Conservation (phyloP, 2,888 invertebrate genomes). For the Peribatodes rhomboidaria region DNA sequence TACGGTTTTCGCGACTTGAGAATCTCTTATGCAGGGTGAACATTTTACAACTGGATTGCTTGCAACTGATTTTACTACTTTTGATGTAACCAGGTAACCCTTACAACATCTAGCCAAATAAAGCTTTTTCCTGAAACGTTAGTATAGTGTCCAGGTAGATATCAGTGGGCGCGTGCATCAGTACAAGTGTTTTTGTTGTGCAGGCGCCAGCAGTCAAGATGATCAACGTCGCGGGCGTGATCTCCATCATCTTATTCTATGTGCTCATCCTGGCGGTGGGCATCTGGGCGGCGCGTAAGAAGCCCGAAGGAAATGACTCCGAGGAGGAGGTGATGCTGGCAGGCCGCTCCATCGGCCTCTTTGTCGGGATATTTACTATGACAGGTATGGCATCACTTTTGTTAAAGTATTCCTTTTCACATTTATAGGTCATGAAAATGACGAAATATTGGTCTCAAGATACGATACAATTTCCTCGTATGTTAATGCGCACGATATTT, state of each 20-base stretch:
- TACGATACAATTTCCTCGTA: too few relatives aligned
- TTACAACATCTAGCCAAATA: too few relatives aligned
- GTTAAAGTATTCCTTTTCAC: neutral
- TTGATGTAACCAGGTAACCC: too few relatives aligned
- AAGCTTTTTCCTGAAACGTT: neutral
- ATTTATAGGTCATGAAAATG: too few relatives aligned
- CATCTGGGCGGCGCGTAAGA: slow-evolving; percentile 98
- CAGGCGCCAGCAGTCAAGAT: slow-evolving; percentile 82
- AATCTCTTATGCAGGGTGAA: too few relatives aligned
- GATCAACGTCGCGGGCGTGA: slow-evolving; percentile 96
- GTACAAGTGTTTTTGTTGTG: neutral
- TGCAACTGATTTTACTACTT: too few relatives aligned
- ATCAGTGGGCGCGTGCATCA: too few relatives aligned
- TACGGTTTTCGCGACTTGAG: neutral
- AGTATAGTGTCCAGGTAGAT: neutral
- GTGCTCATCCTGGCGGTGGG: slow-evolving; percentile 97
- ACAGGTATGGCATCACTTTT: slow-evolving; percentile 89
- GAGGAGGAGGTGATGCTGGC: slow-evolving; percentile 99
- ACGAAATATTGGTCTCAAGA: too few relatives aligned
- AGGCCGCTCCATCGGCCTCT: slow-evolving; percentile 97
- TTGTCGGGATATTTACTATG: slow-evolving; percentile 99
- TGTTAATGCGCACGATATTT: too few relatives aligned
- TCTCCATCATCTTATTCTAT: slow-evolving; percentile 98
- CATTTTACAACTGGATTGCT: too few relatives aligned
- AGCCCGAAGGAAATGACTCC: slow-evolving; percentile 94